These are phyloP conservation scores for Hydrolagus colliei DNA, from an alignment of 2,797 vertebrate species.

Conservation along the genomic window DNA sequence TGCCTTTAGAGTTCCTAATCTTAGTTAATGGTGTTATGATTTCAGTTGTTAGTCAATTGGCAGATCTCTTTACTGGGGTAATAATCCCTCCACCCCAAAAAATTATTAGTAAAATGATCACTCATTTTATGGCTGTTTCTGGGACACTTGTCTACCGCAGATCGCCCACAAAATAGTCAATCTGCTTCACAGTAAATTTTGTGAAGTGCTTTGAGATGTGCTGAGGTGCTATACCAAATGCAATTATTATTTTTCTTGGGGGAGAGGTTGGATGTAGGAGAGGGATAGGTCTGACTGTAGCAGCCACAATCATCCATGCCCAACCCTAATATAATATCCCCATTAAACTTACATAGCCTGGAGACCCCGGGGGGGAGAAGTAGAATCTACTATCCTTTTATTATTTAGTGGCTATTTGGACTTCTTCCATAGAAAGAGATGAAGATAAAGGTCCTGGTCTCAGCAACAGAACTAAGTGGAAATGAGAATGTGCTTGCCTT, in stretches of 20 bases:
- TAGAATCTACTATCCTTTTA: neutral
- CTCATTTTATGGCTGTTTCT: too few species aligned
- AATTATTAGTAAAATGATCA: too few species aligned
- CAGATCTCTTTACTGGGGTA: too few species aligned
- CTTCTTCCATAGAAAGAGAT: neutral
- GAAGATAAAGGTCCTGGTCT: neutral
- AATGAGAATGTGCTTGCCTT: neutral
- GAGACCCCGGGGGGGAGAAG: neutral
- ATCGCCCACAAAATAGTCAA: too few species aligned
- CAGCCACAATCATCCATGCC: too few species aligned
- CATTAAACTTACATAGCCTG: neutral
- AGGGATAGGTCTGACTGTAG: neutral
- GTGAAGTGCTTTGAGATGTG: too few species aligned
- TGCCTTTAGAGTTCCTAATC: too few species aligned
- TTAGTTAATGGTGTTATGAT: too few species aligned
- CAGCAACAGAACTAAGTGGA: neutral
- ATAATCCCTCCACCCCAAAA: too few species aligned
- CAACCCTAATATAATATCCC: neutral
- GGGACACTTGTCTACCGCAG: too few species aligned
- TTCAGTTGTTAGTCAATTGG: too few species aligned
- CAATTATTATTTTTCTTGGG: neutral
- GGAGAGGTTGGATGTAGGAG: neutral
- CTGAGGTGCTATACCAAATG: neutral
- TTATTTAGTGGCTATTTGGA: neutral
- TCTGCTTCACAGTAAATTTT: too few species aligned